phyloP scores from a whole-genome alignment of 2,113 vertebrate species.

The Turnix velox region DNA sequence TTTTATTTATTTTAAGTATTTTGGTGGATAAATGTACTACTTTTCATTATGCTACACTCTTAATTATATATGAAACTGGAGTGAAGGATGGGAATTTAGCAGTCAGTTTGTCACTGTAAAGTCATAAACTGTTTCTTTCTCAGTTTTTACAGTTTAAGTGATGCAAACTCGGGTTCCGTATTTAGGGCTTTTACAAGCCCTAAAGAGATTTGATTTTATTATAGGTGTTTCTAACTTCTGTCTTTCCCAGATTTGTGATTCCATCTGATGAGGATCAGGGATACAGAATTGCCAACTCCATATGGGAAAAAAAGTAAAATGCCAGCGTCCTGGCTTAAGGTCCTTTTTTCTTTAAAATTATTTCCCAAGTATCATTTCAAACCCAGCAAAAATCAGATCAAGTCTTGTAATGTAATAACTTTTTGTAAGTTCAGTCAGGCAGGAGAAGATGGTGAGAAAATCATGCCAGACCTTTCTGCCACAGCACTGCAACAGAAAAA shows the following conservation, averaged over 20 bases:
- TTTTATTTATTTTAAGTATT: background rate
- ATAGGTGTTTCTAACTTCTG: background rate
- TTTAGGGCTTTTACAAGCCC: background rate
- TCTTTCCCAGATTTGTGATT: background rate
- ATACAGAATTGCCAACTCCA: background rate
- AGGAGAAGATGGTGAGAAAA: background rate
- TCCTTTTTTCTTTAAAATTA: background rate
- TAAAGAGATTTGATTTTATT: background rate
- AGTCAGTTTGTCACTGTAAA: background rate
- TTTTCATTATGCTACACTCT: background rate
- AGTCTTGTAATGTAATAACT: background rate
- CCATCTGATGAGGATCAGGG: background rate
- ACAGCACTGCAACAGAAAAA: background rate
- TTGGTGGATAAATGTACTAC: background rate
- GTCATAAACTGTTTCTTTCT: background rate
- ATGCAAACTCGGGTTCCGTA: background rate
- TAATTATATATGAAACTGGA: background rate
- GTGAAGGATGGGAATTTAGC: background rate
- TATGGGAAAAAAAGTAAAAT: background rate
- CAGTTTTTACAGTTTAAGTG: background rate
- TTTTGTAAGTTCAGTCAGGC: background rate
- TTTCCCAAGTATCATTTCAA: background rate
- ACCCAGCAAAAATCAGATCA: background rate
- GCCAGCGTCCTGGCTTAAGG: background rate
- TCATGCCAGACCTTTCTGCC: background rate